Base-by-base conservation (phyloP, 2,888 invertebrate species). In the Drosophila peninsularis region DNA sequence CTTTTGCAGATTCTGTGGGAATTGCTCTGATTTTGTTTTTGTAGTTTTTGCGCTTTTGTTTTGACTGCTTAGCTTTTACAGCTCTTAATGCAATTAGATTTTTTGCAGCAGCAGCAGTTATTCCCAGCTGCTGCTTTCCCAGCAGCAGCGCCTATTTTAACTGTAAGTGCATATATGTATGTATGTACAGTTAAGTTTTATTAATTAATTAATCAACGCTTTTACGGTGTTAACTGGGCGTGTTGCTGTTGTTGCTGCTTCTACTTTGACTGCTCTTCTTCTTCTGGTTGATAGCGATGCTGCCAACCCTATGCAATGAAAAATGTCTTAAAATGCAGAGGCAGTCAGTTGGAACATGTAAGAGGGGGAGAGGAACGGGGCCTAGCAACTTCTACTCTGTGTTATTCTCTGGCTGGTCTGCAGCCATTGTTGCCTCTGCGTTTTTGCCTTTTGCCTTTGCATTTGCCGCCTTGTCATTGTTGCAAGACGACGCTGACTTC, bases 1-100 rank as follows among this genome's bases (percentile, higher is more conserved):
- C 24, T 63, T 54, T 70, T 37, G 71, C 67, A 62, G 75, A 81
- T 83, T 87, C 88, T 83, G 83, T 83, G 83, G 83, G 83, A 83
- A 83, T 85, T 69, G 89, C 84, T 87, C 83, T 81, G 85, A 83
- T 88, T 83, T 88, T 68, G 67, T 71, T 63, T 70, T 56, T 41
- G 19, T 57, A 63, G 17, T 65, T 32, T 32, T 42, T 61, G 60
- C 53, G 69, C 75, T 75, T 75, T 80, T 77, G 80, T 77, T 79
- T 77, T 79, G 79, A 57, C 71, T 78, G 58, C 58, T 74, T 60
- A 82, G 71, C 85, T 67, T 62, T 68, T 56, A 57, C 63, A 72
- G 73, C 87, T 86, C 87, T 60, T 88, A 83, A 82, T 88, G 82
- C 89, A 88, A 83, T 83, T 83, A 86, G 86, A 27, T 34, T 55